Conservation (phyloP, 2,113 vertebrate genomes). For the Cygnus atratus region DNA sequence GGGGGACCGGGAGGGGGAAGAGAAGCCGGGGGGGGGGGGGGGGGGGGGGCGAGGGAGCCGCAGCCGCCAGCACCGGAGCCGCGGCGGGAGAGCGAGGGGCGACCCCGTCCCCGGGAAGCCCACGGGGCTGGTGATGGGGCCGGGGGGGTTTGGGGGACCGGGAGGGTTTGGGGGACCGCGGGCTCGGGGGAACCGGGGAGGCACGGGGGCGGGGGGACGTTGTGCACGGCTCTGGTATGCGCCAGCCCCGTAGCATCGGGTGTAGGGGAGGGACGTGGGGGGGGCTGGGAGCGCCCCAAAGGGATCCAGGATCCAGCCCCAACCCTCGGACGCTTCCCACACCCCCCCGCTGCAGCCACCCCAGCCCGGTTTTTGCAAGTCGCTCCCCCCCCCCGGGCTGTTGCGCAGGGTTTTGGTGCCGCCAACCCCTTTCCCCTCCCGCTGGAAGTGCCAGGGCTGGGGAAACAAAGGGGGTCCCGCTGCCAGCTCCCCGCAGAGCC, state of each 20-base stretch:
- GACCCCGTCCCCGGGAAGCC: not conserved
- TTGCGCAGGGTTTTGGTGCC: not conserved
- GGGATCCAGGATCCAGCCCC: not conserved
- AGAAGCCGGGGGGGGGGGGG: not conserved
- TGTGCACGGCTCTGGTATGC: conserved; percentile 36
- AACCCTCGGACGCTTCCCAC: not conserved
- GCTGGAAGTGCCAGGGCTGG: not conserved
- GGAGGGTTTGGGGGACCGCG: too few relatives aligned
- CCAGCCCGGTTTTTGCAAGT: not conserved
- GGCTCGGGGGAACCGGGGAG: too few relatives aligned
- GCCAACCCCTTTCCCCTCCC: not conserved
- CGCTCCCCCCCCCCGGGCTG: too few relatives aligned
- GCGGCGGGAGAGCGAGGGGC: not conserved
- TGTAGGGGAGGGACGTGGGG: too few relatives aligned
- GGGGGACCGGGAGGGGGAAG: conserved; percentile 16
- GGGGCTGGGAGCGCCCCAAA: not conserved
- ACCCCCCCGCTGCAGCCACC: not conserved
- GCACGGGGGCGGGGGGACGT: not conserved
- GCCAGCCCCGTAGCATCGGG: too few relatives aligned
- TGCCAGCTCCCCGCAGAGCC: conserved; percentile 2
- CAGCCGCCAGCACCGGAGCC: not conserved
- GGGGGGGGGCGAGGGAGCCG: not conserved
- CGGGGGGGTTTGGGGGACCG: not conserved
- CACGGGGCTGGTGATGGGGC: not conserved
- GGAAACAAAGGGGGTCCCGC: not conserved